Percentiles rank a stretch among this genome's conserved stretches.
Evolutionary conservation across 1,140 invertebrate genomes (phyloP).

Genomic region (Arion vulgaris): DNA sequence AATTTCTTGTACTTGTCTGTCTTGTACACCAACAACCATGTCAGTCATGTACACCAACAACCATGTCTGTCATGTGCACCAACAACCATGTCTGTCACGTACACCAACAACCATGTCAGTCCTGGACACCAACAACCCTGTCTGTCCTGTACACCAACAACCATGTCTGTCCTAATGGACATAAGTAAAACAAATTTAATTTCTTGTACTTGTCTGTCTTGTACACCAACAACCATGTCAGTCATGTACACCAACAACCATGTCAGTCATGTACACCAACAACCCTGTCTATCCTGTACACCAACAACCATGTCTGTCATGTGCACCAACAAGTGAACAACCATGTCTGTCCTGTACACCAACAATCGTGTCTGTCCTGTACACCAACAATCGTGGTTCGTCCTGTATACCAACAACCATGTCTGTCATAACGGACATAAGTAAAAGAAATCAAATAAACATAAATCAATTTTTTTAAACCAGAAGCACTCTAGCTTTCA

Average conservation of each 20-base stretch:
- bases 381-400: slow-evolving; percentile 98
- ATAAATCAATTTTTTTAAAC: no score
- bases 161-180: slow-evolving; percentile 91
- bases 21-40: slow-evolving; percentile 97
- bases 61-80: no score
- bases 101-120: no score
- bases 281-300: no score
- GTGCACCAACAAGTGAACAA: slow-evolving; percentile 95
- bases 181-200: slow-evolving; percentile 78
- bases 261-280: no score
- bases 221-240: slow-evolving; percentile 98
- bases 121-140: slow-evolving; percentile 92
- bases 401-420: slow-evolving; percentile 62
- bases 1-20: slow-evolving; percentile 98
- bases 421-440: no score
- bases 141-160: slow-evolving; percentile 97
- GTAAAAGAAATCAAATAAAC: no score
- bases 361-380: slow-evolving; percentile 92
- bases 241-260: slow-evolving; percentile 68
- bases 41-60: slow-evolving; percentile 77
- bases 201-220: slow-evolving; percentile 98
- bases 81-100: no score
- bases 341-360: slow-evolving; percentile 88
- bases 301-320: no score
- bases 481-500: no score